These are phyloP conservation scores for Drosophila sechellia DNA, from an alignment of 1,140 invertebrate genomes.

Conservation along the genomic window DNA sequence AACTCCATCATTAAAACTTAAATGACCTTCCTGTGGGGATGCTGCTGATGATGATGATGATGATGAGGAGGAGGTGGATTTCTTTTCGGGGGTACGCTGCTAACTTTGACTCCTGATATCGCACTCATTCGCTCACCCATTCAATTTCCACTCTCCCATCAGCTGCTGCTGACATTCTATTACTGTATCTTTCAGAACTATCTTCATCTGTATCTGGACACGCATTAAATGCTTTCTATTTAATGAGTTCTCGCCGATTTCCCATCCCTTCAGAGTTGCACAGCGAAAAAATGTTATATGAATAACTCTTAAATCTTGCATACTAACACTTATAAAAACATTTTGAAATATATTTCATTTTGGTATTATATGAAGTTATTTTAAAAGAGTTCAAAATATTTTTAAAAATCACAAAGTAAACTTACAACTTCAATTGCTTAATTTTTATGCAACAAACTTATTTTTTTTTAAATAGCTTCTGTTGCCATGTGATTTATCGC, in stretches of 20 bases:
- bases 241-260: conserved; percentile 64
- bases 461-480: too few relatives aligned
- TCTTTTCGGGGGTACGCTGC: conserved; percentile 28
- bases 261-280: conserved; percentile 1
- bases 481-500: not conserved
- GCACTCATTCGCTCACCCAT: conserved; percentile 50
- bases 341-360: too few relatives aligned
- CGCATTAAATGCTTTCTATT: conserved; percentile 82
- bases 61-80: conserved; percentile 51
- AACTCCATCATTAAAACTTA: conserved; percentile 82
- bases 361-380: too few relatives aligned
- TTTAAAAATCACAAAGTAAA: not conserved
- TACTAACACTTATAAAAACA: too few relatives aligned
- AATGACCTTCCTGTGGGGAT: conserved; percentile 76
- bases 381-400: too few relatives aligned
- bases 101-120: conserved; percentile 76
- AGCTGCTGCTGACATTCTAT: conserved; percentile 77
- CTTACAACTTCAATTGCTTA: not conserved
- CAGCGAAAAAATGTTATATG: not conserved
- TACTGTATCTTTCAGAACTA: conserved; percentile 65
- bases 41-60: conserved; percentile 31
- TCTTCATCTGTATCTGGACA: conserved; percentile 71
- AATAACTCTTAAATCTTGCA: too few relatives aligned
- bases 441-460: too few relatives aligned
- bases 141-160: conserved; percentile 54